Percentiles rank a stretch among this genome's conserved stretches.
These are phyloP conservation scores for Dasypogon diadema DNA, from an alignment of 2,888 invertebrate species.

Conservation along the genomic window DNA sequence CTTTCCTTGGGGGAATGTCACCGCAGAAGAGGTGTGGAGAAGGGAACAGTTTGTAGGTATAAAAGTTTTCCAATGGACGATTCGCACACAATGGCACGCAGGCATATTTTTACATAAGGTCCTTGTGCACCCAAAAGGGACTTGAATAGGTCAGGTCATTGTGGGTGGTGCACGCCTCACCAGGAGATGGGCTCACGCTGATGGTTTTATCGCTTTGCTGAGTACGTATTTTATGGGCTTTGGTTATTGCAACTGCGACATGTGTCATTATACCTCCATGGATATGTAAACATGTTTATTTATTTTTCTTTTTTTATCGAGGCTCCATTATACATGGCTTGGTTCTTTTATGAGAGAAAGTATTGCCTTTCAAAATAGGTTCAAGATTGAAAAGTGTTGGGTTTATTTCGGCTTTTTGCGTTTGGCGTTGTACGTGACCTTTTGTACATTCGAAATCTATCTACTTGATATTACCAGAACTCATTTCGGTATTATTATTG, in stretches of 20 bases:
- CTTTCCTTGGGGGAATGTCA: slow-evolving; percentile 39
- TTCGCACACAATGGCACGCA: neutral
- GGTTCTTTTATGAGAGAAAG: neutral
- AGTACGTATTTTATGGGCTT: neutral
- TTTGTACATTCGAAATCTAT: too few relatives aligned
- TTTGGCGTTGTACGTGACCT: too few relatives aligned
- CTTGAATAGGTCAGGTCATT: slow-evolving; percentile 50
- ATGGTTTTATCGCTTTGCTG: neutral
- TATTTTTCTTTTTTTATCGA: neutral
- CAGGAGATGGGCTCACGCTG: neutral
- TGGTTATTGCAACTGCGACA: neutral
- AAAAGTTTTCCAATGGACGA: neutral
- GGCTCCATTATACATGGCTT: neutral
- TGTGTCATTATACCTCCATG: neutral
- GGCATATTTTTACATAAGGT: slow-evolving; percentile 18
- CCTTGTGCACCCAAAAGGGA: slow-evolving; percentile 48
- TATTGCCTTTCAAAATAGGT: neutral
- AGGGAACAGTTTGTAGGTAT: neutral
- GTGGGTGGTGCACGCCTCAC: slow-evolving; percentile 25
- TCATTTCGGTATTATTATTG: too few relatives aligned
- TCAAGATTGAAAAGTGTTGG: neutral
- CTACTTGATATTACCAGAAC: too few relatives aligned
- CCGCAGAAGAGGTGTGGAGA: neutral
- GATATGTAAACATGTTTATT: neutral
- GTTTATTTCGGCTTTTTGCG: too few relatives aligned